Evolutionary conservation across 2,113 vertebrate species (phyloP), one percentile per base, ranked within the genome.

Genomic region (Cygnus atratus): DNA sequence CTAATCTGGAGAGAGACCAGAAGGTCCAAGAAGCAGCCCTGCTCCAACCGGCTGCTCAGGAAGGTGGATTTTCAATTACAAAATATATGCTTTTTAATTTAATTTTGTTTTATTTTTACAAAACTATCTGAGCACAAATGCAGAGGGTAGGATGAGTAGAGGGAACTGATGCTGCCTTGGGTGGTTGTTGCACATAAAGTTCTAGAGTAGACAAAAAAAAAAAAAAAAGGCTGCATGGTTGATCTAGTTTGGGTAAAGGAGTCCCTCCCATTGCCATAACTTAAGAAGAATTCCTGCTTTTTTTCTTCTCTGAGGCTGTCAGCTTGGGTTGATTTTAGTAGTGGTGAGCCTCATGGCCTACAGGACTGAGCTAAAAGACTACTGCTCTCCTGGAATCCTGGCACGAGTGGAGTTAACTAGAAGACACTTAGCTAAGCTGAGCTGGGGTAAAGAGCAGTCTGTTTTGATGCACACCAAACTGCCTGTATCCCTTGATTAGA

Each of bases 61-160:
- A 83, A 88, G 76, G 41, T 85, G 50, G 35, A 88, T 91, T 91
- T 92, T 78, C 70, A 79, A 28, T 90, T 83, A 61, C 11, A 80
- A 85, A 79, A 76, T 41, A 63, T 5, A n/a, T 66, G 9, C 10
- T 33, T 41, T 79, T 85, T 31, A 2, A 43, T 72, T 73, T 82
- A 35, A 46, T 10, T 55, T 46, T 52, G 35, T 15, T 59, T 88
- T 88, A 29, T 59, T 88, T 63, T 85, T 63, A 73, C 29, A 74
- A 55, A 78, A 61, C 33, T 82, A 21, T 48, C 54, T 74, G 55
- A 66, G 55, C 39, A 81, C 28, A 88, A 50, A 85, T 25, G 21
- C 33, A 90, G 41, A 61, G 35, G 22, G 26, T 66, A 78, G 52
- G 25, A 20, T 46, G 86, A 44, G 28, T 21, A 59, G 61, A 72